Percentiles rank a stretch among this genome's conserved stretches.
phyloP scores from a whole-genome alignment of 2,888 invertebrate species.

The Erebia palarica region DNA sequence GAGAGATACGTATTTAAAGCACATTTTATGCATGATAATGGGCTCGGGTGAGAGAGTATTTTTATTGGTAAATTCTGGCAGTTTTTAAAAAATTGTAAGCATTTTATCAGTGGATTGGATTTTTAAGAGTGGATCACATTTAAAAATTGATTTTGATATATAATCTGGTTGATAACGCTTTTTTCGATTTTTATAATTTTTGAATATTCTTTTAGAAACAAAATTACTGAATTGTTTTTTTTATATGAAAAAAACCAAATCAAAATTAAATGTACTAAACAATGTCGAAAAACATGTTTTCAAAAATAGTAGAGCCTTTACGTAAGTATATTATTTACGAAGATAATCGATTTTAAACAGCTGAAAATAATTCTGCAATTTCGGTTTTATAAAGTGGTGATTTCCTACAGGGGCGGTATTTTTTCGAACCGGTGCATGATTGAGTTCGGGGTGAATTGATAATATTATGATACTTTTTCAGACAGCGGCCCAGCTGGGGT shows the following conservation, averaged over 20 bases:
- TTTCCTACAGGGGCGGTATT: slow-evolving; percentile 7
- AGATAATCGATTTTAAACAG: no score
- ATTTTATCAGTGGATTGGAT: slow-evolving; percentile 36
- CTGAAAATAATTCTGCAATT: background rate
- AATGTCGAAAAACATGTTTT: no score
- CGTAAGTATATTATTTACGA: no score
- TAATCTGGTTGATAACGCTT: no score
- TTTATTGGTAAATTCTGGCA: slow-evolving; percentile 44
- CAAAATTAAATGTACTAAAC: no score
- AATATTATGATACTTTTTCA: slow-evolving; percentile 68
- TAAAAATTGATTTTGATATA: slow-evolving; percentile 12
- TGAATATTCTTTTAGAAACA: no score
- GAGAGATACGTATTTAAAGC: slow-evolving; percentile 61
- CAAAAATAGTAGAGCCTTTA: no score
- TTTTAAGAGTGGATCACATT: slow-evolving; percentile 32
- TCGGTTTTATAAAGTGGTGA: slow-evolving; percentile 11
- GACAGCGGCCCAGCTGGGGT: slow-evolving; percentile 56
- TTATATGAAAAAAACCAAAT: no score
- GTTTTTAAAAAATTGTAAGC: slow-evolving; percentile 42
- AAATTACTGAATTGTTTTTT: no score
- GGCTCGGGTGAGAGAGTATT: slow-evolving; percentile 46
- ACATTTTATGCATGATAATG: slow-evolving; percentile 54
- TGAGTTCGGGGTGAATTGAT: slow-evolving; percentile 50
- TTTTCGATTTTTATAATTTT: no score
- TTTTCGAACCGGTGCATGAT: slow-evolving; percentile 1